These are phyloP conservation scores for Acronicta aceris DNA, from an alignment of 2,888 invertebrate genomes.

Conservation along the genomic window DNA sequence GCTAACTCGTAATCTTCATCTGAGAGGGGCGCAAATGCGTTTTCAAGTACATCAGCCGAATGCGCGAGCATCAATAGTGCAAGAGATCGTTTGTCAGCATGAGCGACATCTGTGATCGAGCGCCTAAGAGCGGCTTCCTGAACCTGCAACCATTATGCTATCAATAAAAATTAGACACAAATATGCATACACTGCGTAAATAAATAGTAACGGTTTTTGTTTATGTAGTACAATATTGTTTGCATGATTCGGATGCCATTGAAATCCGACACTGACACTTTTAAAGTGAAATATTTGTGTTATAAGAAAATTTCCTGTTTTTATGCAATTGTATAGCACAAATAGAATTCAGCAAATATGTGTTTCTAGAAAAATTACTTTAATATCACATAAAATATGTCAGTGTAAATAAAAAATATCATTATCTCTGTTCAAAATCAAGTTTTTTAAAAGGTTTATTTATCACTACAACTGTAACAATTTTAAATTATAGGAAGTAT, in stretches of 20 bases:
- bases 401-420: too few relatives aligned
- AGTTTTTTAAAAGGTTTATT: slow-evolving; percentile 32
- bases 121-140: slow-evolving; percentile 98
- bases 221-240: slow-evolving; percentile 25
- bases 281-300: slow-evolving; percentile 24
- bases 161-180: neutral
- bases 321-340: slow-evolving; percentile 15
- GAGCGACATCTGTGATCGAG: slow-evolving; percentile 99
- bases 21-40: slow-evolving; percentile 99
- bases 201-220: slow-evolving; percentile 11
- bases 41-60: slow-evolving; percentile 99
- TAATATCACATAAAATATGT: neutral
- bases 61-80: slow-evolving; percentile 98
- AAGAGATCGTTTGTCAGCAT: slow-evolving; percentile 98
- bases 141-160: slow-evolving; percentile 89
- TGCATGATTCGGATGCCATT: slow-evolving; percentile 29
- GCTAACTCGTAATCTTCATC: slow-evolving; percentile 99
- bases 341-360: slow-evolving; percentile 2
- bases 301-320: slow-evolving; percentile 32
- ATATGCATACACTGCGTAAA: too few relatives aligned
- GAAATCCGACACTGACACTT: slow-evolving; percentile 10
- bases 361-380: too few relatives aligned
- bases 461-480: slow-evolving; percentile 20
- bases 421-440: slow-evolving; percentile 10
- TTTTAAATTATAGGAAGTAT: slow-evolving; percentile 21